Evolutionary conservation across 2,888 invertebrate species (phyloP).

Genomic region (Andrena dorsata): DNA sequence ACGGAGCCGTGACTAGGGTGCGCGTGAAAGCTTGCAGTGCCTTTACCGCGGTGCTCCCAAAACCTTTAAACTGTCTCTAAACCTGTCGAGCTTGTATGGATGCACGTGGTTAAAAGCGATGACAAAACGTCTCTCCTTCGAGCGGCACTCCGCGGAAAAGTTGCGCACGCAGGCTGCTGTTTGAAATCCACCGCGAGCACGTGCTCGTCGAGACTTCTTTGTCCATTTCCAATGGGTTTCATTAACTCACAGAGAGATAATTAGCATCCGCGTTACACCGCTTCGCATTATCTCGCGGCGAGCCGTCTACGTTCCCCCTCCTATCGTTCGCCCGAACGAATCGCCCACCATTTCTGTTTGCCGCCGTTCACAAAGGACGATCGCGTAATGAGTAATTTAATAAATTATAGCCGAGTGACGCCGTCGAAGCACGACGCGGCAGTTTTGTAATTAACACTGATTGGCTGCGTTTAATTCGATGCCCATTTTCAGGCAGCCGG

Average conservation of each 20-base stretch:
- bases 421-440: constrained; percentile 1
- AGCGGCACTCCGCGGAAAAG: not conserved
- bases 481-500: not conserved
- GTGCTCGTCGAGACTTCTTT: constrained; percentile 3
- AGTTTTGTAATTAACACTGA: constrained; percentile 44
- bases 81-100: constrained; percentile 27
- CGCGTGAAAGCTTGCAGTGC: constrained; percentile 8
- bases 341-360: constrained; percentile 20
- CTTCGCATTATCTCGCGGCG: not conserved
- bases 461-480: constrained; percentile 19
- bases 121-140: not conserved
- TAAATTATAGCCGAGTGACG: constrained; percentile 15
- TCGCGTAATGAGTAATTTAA: constrained; percentile 27
- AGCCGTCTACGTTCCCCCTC: not conserved
- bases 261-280: constrained; percentile 25
- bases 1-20: not conserved
- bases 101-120: not conserved
- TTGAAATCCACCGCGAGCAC: not conserved
- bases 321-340: constrained; percentile 7
- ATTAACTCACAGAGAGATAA: constrained; percentile 12
- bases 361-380: constrained; percentile 15
- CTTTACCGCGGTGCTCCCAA: constrained; percentile 8
- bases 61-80: constrained; percentile 20
- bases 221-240: constrained; percentile 1
- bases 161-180: not conserved